These are phyloP conservation scores for Platygyra sinensis DNA, from an alignment of 64 coral and sea anemone genomes.

Conservation along the genomic window DNA sequence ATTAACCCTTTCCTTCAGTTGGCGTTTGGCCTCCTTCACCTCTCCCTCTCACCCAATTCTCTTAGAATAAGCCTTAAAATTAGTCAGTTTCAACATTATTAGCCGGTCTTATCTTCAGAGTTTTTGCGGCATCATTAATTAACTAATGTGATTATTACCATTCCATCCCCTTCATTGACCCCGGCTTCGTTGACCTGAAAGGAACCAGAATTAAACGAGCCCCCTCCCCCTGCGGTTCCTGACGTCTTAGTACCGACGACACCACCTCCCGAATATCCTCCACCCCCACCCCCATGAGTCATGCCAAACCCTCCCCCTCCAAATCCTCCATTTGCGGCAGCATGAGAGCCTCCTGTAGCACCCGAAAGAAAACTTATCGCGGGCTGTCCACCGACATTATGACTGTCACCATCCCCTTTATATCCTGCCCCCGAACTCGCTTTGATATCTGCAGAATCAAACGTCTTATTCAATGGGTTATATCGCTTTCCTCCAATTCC, in stretches of 20 bases:
- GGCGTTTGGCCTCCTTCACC: too few relatives aligned
- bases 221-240: conserved; percentile 78
- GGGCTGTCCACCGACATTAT: background rate
- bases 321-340: conserved; percentile 57
- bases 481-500: conserved; percentile 53
- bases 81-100: too few relatives aligned
- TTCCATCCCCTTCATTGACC: conserved; percentile 72
- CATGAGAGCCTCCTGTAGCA: conserved; percentile 45
- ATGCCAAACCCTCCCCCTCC: conserved; percentile 80
- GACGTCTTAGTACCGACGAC: conserved; percentile 32
- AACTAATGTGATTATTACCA: conserved; percentile 44
- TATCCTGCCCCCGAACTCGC: conserved; percentile 63
- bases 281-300: conserved; percentile 72
- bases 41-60: too few relatives aligned
- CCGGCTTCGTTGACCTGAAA: conserved; percentile 41
- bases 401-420: conserved; percentile 36
- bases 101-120: too few relatives aligned
- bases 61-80: too few relatives aligned
- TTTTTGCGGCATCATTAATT: background rate
- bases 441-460: background rate
- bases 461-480: background rate
- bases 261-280: conserved; percentile 82
- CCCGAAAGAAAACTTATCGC: conserved; percentile 57
- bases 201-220: conserved; percentile 63
- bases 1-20: too few relatives aligned